phyloP scores from a whole-genome alignment of 2,113 vertebrate species.

The Oreochromis aureus region DNA sequence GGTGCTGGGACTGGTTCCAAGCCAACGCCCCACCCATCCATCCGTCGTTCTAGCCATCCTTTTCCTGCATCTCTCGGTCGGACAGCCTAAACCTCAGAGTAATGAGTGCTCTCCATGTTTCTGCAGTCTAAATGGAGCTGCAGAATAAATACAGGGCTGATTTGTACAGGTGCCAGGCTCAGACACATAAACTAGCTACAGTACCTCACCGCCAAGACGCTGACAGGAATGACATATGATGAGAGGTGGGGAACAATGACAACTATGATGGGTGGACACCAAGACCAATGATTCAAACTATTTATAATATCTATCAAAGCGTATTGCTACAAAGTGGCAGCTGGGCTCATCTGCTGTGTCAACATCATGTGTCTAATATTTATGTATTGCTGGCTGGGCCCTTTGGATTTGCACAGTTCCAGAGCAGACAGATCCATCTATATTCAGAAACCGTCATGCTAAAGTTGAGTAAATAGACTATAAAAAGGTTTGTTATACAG shows the following conservation, averaged over 20 bases:
- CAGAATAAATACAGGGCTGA: constrained; percentile 56
- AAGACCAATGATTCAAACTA: constrained; percentile 20
- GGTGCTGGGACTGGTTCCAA: constrained; percentile 51
- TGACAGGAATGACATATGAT: not conserved
- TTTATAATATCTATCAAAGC: constrained; percentile 41
- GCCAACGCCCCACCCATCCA: constrained; percentile 44
- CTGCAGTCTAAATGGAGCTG: constrained; percentile 59
- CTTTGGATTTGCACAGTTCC: not conserved
- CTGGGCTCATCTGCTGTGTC: constrained; percentile 24
- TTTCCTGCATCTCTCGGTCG: constrained; percentile 18
- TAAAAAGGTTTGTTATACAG: not conserved
- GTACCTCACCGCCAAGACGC: not conserved
- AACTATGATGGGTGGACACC: constrained; percentile 28
- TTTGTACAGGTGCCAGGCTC: constrained; percentile 51
- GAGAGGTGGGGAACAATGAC: not conserved
- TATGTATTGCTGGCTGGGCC: not conserved
- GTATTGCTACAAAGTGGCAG: constrained; percentile 4
- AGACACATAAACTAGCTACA: constrained; percentile 24
- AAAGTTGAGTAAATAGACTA: not conserved
- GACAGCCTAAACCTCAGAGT: constrained; percentile 67
- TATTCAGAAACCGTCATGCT: not conserved
- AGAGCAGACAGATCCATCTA: not conserved
- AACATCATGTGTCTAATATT: constrained; percentile 35
- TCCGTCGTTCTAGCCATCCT: constrained; percentile 11
- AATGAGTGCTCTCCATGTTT: constrained; percentile 67